Conservation (phyloP, 1,140 invertebrate species). For the Semibalanus balanoides region DNA sequence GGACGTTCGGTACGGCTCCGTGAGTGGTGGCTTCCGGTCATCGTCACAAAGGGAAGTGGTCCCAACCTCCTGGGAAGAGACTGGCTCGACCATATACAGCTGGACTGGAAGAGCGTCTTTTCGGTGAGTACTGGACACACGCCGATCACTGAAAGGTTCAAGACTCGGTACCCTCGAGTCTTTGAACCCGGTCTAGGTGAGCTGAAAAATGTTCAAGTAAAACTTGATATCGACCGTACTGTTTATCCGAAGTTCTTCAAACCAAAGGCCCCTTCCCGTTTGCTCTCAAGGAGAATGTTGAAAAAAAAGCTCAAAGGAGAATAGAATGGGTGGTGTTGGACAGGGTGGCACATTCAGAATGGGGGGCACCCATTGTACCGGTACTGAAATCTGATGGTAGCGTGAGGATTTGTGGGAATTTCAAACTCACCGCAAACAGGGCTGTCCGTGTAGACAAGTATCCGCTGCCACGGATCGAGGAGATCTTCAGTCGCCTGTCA, state of each 20-base stretch:
- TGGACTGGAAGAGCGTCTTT: background rate
- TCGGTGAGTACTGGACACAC: no score
- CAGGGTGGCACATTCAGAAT: conserved; percentile 11
- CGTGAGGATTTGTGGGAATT: conserved; percentile 29
- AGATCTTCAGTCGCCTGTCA: conserved; percentile 20
- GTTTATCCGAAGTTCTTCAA: no score
- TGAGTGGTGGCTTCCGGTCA: background rate
- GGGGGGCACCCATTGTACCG: conserved; percentile 29
- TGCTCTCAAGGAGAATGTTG: no score
- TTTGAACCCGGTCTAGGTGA: no score
- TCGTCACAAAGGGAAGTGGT: conserved; percentile 8
- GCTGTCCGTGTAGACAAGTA: conserved; percentile 19
- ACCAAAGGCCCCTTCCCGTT: no score
- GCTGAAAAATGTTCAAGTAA: no score
- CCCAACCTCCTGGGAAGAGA: conserved; percentile 2
- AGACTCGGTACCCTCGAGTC: no score
- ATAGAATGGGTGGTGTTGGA: no score
- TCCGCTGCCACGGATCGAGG: conserved; percentile 24
- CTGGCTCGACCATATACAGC: conserved; percentile 7
- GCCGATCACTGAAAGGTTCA: no score
- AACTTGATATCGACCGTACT: no score
- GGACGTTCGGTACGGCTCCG: conserved; percentile 6
- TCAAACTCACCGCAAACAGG: conserved; percentile 27
- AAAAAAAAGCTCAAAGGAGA: no score
- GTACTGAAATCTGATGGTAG: conserved; percentile 27